Conservation (phyloP, 2,888 invertebrate species). For the Himalopsyche kuldschensis region DNA sequence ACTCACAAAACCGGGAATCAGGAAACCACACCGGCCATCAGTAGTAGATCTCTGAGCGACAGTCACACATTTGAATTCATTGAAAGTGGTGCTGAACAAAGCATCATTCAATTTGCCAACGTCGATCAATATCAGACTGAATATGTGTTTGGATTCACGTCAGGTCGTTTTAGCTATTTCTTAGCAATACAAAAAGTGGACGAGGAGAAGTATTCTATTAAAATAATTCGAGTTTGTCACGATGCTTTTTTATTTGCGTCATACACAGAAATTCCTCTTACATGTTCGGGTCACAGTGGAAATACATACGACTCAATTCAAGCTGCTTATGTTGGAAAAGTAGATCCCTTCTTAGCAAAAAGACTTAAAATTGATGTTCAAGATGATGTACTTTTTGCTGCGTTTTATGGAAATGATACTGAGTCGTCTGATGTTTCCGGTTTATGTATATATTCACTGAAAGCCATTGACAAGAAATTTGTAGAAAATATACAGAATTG, state of each 20-base stretch:
- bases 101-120: constrained; percentile 91
- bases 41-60: constrained; percentile 85
- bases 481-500: constrained; percentile 96
- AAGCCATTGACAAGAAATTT: constrained; percentile 88
- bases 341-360: constrained; percentile 88
- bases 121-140: constrained; percentile 91
- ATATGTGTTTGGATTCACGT: constrained; percentile 95
- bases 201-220: constrained; percentile 77
- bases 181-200: constrained; percentile 86
- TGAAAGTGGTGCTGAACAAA: constrained; percentile 86
- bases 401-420: constrained; percentile 85
- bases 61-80: constrained; percentile 89
- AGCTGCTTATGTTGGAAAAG: constrained; percentile 92
- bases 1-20: constrained; percentile 90
- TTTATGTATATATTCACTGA: constrained; percentile 91
- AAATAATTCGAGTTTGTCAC: constrained; percentile 92
- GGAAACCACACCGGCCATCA: too few relatives aligned
- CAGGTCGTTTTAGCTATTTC: constrained; percentile 95
- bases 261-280: constrained; percentile 95
- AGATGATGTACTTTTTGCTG: constrained; percentile 94
- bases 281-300: constrained; percentile 79
- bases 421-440: constrained; percentile 75
- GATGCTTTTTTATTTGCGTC: constrained; percentile 95
- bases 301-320: constrained; percentile 88
- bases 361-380: constrained; percentile 88